These are phyloP conservation scores for Ernsta delagoae DNA, from an alignment of 2,888 invertebrate species.

Conservation along the genomic window DNA sequence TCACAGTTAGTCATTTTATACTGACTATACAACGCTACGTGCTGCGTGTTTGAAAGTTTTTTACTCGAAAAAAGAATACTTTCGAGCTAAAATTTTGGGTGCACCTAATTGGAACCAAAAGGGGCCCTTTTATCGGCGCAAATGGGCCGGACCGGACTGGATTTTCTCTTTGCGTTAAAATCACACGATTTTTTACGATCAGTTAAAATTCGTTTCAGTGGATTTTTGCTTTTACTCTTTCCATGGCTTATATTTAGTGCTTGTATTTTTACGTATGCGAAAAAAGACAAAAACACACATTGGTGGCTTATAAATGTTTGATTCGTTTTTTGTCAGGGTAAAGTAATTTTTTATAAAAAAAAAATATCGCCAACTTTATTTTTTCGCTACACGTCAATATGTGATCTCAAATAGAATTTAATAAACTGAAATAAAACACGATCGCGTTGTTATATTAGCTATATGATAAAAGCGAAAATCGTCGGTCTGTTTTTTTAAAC, in stretches of 20 bases:
- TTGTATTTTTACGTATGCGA: too few species aligned
- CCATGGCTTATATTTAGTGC: neutral
- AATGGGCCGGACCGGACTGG: neutral
- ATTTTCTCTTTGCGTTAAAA: slow-evolving; percentile 2
- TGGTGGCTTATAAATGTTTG: too few species aligned
- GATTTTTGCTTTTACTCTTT: neutral
- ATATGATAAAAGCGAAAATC: neutral
- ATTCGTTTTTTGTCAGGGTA: too few species aligned
- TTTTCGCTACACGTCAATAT: too few species aligned
- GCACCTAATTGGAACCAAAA: neutral
- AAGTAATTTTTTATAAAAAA: too few species aligned
- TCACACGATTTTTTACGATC: neutral
- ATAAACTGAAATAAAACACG: neutral
- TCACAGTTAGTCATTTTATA: too few species aligned
- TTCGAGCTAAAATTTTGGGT: neutral
- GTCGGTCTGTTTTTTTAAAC: neutral
- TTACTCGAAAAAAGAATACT: neutral
- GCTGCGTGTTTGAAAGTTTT: neutral
- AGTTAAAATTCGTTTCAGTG: neutral
- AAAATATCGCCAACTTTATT: too few species aligned
- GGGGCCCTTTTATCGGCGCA: neutral
- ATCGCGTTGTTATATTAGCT: neutral
- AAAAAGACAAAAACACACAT: too few species aligned
- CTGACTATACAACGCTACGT: neutral
- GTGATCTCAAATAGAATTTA: neutral